These are phyloP conservation scores for Stegastes partitus DNA, from an alignment of 2,113 vertebrate species.

Conservation along the genomic window DNA sequence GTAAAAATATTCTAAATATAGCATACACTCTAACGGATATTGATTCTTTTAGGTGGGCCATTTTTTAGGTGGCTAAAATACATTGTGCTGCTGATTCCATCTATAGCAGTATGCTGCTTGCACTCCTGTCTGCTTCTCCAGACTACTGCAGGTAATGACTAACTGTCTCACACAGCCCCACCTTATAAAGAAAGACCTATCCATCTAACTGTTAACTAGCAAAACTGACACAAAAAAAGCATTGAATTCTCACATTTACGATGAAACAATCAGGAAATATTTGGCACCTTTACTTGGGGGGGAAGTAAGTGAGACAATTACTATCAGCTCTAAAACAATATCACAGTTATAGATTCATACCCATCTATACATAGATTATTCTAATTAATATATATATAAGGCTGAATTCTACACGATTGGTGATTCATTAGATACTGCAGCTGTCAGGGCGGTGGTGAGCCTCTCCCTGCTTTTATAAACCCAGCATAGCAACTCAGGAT, in stretches of 20 bases:
- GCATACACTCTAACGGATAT: too few relatives aligned
- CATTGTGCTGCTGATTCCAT: too few relatives aligned
- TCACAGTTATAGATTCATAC: neutral
- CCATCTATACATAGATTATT: neutral
- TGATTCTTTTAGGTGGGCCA: too few relatives aligned
- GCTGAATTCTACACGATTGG: slow-evolving; percentile 21
- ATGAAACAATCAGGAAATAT: neutral
- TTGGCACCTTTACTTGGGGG: neutral
- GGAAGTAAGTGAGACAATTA: neutral
- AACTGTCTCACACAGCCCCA: too few relatives aligned
- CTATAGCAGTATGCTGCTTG: too few relatives aligned
- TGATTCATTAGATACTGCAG: slow-evolving; percentile 47
- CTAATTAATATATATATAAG: neutral
- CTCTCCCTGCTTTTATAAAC: slow-evolving; percentile 32
- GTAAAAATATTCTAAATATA: too few relatives aligned
- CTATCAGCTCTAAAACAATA: neutral
- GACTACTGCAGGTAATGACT: too few relatives aligned
- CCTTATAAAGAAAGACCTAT: too few relatives aligned
- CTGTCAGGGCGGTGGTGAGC: slow-evolving; percentile 30
- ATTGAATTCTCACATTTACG: neutral
- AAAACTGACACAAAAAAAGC: neutral
- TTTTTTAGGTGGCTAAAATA: too few relatives aligned
- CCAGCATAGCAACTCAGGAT: slow-evolving; percentile 25
- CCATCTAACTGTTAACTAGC: neutral
- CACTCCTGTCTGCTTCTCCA: too few relatives aligned